Evolutionary conservation across 2,113 vertebrate genomes (phyloP).

Genomic region (Tylochromis polylepis): DNA sequence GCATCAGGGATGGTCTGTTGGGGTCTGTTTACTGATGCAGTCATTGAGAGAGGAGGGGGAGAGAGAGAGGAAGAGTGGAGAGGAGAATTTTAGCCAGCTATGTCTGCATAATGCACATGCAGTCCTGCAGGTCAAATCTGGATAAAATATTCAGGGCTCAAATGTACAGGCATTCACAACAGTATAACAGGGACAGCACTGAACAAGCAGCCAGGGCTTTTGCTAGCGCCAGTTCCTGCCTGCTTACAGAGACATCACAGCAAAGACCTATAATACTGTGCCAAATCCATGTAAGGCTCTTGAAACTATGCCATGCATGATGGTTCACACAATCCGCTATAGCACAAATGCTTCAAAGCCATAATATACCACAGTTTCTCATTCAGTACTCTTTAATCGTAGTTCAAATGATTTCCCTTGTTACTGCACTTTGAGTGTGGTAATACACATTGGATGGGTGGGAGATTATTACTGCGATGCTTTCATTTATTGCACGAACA

Average conservation of each 20-base stretch:
- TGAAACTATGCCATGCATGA: constrained; percentile 47
- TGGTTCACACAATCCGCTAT: constrained; percentile 25
- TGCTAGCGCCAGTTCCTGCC: constrained; percentile 1
- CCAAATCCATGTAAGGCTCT: constrained; percentile 51
- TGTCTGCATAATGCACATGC: constrained; percentile 59
- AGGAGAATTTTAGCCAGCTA: constrained; percentile 36
- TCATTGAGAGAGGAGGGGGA: constrained; percentile 36
- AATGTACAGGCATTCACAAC: background rate
- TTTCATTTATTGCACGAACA: background rate
- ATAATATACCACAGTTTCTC: background rate
- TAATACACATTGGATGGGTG: background rate
- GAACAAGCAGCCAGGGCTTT: constrained; percentile 18
- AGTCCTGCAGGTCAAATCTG: constrained; percentile 57
- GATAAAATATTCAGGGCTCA: constrained; percentile 34
- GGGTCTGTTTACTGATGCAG: constrained; percentile 68
- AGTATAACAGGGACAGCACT: constrained; percentile 14
- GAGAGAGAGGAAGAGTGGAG: background rate
- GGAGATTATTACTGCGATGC: background rate
- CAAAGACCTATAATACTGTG: constrained; percentile 11
- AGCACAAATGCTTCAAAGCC: constrained; percentile 3
- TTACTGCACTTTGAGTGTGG: background rate
- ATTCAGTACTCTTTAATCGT: background rate
- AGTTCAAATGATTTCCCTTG: background rate
- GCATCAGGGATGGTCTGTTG: constrained; percentile 57
- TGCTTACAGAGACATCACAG: constrained; percentile 32